Conservation (phyloP, 2,113 vertebrate genomes). For the Poecilia latipinna region DNA sequence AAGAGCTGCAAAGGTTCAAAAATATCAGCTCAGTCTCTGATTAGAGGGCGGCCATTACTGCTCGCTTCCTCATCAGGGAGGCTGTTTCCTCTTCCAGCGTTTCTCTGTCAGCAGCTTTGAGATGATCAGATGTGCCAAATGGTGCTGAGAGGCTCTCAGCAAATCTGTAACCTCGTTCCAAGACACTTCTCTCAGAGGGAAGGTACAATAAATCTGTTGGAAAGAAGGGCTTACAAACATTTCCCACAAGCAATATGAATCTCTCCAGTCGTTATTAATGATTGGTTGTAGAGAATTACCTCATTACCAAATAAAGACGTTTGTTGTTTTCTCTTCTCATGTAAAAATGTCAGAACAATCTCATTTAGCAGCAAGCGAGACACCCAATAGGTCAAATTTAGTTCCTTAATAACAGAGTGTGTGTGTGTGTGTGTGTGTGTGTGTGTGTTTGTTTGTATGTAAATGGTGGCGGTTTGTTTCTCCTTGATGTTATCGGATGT, state of each 20-base stretch:
- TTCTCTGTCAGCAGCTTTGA: neutral
- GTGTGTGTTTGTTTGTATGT: too few species aligned
- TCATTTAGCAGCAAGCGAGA: conserved; percentile 46
- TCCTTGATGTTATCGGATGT: conserved; percentile 51
- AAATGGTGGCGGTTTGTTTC: neutral
- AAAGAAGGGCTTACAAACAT: neutral
- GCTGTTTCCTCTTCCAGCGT: neutral
- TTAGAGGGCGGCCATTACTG: neutral
- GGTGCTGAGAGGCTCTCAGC: neutral
- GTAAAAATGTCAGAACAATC: conserved; percentile 40
- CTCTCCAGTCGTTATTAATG: neutral
- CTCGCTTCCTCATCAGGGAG: neutral
- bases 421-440: conserved; percentile 4
- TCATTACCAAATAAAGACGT: conserved; percentile 45
- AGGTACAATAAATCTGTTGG: neutral
- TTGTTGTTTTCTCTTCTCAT: conserved; percentile 43
- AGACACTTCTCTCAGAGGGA: neutral
- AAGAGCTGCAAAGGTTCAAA: neutral
- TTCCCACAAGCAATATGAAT: neutral
- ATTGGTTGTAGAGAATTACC: conserved; percentile 17
- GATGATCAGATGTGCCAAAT: neutral
- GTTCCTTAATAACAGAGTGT: conserved; percentile 33
- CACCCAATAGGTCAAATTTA: conserved; percentile 58
- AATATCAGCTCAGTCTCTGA: neutral
- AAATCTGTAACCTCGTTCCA: neutral